Evolutionary conservation across 2,113 vertebrate genomes (phyloP), one percentile per base, ranked within the genome.

Genomic region (Steatornis caripensis): DNA sequence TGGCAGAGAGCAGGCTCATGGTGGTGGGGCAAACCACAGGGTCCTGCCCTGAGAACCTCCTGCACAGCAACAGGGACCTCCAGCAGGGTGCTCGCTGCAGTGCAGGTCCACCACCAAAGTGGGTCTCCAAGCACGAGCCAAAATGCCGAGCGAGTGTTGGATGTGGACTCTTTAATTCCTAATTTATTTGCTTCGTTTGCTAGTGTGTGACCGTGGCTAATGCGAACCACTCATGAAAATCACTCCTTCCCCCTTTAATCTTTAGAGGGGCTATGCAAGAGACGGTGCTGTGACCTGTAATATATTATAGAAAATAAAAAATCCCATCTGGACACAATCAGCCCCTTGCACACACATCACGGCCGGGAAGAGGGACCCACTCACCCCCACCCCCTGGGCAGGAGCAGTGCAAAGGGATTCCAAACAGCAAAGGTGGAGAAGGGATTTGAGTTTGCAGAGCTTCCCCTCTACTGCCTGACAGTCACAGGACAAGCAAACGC

Each of bases 321-420:
- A 53, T 36, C 83, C 90, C 96, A 97, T 96, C 91, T 97, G 96
- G 95, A 94, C 92, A 91, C 6, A 36, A 94, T 96, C 94, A 97
- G 74, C 82, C 43, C 82, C 43, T 41, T 34, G 26, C 64, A 83
- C 84, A 95, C 88, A 69, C 15, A 26, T 76, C 85, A 84, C 22
- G 32, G 91, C 81, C 34, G 43, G 86, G 94, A 71, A 78, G 32
- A 7, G 58, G 87, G 91, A 91, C 60, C 83, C 49, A 20, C 81
- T 83, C 20, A 17, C 85, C 84, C 75, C 84, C 57, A 66, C 87
- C 90, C 70, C 83, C 92, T 32, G 48, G 49, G 76, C 80, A 94
- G 92, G 68, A 95, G 80, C 85, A 90, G 45, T 0, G 12, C 87
- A 76, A 80, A 74, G 75, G 82, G 30, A 72, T 61, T 8, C 41